Base-by-base conservation (phyloP, 2,113 vertebrate genomes). In the Petroica traversi region DNA sequence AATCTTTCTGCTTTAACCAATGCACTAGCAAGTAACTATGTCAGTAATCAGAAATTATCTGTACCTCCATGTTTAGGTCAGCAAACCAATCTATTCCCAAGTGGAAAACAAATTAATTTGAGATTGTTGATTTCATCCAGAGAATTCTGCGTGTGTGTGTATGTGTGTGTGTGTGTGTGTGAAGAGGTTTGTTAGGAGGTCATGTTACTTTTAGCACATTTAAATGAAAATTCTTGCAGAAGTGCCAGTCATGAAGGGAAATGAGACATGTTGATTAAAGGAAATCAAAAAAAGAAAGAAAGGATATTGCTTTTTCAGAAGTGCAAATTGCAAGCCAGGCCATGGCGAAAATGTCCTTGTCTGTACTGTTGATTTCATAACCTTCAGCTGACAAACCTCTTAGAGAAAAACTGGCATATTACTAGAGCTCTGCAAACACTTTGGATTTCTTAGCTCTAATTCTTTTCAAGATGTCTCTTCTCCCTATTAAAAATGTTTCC, bases 61-160 rank as follows among this genome's bases (percentile, higher is more conserved):
- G 8, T 66, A 55, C 20, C 67, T 55, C 88, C n/a, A 31, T 33
- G 22, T 88, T 18, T 62, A 88, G n/a, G 61, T 71, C 67, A 94
- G 69, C 29, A 95, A 84, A 57, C 19, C 52, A 92, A 51, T 51
- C 52, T 79, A 34, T 69, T 88, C 68, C 79, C 69, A 94, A 97
- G 74, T 26, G 94, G 58, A 83, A n/a, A 72, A 93, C 22, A 95
- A 97, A 96, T 92, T 59, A 92, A 95, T 87, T 87, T 64, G 61
- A 91, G 87, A 87, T 58, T 24, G 16, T 87, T 92, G 54, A 45
- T 64, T 78, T 85, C 61, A 46, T 89, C 89, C 86, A 95, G 82
- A 61, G 34, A 38, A 48, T 34, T 91, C 31, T 5, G 5, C 34
- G 14, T 17, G 12, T 41, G 41, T 91, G 11, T 41, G 41, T 41